Conservation (phyloP, 1,140 invertebrate genomes). For the Drosophila tropicalis region DNA sequence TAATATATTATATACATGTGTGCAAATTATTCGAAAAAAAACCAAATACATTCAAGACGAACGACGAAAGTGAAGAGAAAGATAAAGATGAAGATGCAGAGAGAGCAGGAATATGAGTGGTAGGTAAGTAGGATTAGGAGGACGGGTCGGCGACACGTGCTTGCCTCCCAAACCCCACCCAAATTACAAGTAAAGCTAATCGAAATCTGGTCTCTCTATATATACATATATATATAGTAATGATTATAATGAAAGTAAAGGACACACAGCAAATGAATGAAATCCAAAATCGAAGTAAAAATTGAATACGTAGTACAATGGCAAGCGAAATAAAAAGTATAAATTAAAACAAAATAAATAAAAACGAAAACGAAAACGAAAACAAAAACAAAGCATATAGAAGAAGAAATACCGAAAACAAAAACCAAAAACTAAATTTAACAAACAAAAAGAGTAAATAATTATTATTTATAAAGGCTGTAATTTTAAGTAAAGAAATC, state of each 20-base stretch:
- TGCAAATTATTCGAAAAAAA: conserved; percentile 71
- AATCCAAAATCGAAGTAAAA: conserved; percentile 31
- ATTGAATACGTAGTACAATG: conserved; percentile 77
- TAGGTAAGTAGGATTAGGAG: not conserved
- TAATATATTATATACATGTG: conserved; percentile 70
- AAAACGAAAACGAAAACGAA: conserved; percentile 3
- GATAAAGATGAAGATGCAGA: conserved; percentile 23
- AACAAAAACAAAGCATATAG: conserved; percentile 7
- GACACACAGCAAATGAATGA: not conserved
- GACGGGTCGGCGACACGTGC: not conserved
- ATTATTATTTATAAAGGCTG: conserved; percentile 83
- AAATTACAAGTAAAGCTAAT: not conserved
- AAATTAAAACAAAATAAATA: conserved; percentile 68
- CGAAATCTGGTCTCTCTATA: not conserved
- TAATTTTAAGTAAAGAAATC: conserved; percentile 81
- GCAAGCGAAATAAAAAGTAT: conserved; percentile 78
- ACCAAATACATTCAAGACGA: conserved; percentile 44
- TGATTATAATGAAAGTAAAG: conserved; percentile 65
- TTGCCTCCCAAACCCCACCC: conserved; percentile 11
- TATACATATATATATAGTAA: conserved; percentile 66
- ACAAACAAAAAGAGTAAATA: conserved; percentile 53
- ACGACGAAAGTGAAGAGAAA: conserved; percentile 25
- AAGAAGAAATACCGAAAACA: not conserved
- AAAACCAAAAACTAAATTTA: conserved; percentile 27
- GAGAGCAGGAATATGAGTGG: conserved; percentile 10